Conservation (phyloP, 1,140 invertebrate genomes). For the Carposina sasakii region DNA sequence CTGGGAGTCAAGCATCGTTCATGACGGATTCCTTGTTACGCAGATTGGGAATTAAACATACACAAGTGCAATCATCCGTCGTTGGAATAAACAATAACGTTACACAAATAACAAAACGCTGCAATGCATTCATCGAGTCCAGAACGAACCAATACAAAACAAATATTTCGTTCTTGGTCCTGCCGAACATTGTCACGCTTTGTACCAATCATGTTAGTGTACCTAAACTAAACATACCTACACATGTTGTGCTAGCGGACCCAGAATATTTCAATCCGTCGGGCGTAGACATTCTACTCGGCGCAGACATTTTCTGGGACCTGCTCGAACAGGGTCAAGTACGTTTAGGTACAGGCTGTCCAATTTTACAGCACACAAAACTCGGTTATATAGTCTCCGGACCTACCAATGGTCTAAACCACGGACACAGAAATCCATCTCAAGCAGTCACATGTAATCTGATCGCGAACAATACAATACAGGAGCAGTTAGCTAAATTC, state of each 20-base stretch:
- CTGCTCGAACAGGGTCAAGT: slow-evolving; percentile 19
- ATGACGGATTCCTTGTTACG: slow-evolving; percentile 5
- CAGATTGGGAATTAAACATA: neutral
- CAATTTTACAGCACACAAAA: slow-evolving; percentile 20
- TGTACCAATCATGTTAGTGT: neutral
- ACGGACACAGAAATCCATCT: slow-evolving; percentile 7
- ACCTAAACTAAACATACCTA: slow-evolving; percentile 2
- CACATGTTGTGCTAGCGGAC: slow-evolving; percentile 20
- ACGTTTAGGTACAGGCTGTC: slow-evolving; percentile 5
- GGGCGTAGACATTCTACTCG: slow-evolving; percentile 25
- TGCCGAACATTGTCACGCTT: neutral
- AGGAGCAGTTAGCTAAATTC: slow-evolving; percentile 26
- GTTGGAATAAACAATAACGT: slow-evolving; percentile 13
- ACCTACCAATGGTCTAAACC: neutral
- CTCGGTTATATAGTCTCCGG: slow-evolving; percentile 24
- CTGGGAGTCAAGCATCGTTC: slow-evolving; percentile 1
- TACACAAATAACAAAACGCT: neutral
- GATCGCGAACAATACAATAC: slow-evolving; percentile 18
- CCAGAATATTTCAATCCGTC: slow-evolving; percentile 19
- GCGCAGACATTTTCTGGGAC: slow-evolving; percentile 23
- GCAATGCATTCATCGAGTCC: neutral
- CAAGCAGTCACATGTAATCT: neutral
- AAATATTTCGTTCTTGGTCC: neutral
- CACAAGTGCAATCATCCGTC: slow-evolving; percentile 13
- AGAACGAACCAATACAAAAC: neutral